These are phyloP conservation scores for Rhamphomyia laevipes DNA, from an alignment of 2,888 invertebrate genomes.

Conservation along the genomic window DNA sequence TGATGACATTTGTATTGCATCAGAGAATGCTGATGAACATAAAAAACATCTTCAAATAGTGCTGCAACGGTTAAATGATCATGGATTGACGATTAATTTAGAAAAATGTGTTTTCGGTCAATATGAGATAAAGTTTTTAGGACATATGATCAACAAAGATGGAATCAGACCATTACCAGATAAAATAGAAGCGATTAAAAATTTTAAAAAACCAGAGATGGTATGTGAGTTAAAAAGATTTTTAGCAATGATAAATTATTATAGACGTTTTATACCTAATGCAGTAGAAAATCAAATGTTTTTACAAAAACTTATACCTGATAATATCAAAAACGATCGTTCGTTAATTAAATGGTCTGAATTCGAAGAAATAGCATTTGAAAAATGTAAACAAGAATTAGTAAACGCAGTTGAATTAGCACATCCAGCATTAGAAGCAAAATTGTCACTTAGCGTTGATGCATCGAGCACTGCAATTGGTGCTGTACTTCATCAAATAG, in stretches of 20 bases:
- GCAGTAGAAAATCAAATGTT: slow-evolving; percentile 7
- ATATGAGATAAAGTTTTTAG: slow-evolving; percentile 11
- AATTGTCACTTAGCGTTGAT: slow-evolving; percentile 13
- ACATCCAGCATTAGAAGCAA: slow-evolving; percentile 22
- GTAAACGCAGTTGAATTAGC: slow-evolving; percentile 17
- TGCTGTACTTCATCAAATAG: slow-evolving; percentile 27
- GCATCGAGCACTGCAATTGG: slow-evolving; percentile 30
- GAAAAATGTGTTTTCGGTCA: slow-evolving; percentile 13
- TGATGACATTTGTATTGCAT: slow-evolving; percentile 22
- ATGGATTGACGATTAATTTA: slow-evolving; percentile 17
- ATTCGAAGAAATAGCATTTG: neutral
- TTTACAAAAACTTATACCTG: slow-evolving; percentile 6
- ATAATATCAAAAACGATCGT: slow-evolving; percentile 9
- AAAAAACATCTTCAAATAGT: slow-evolving; percentile 13
- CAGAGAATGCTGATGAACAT: slow-evolving; percentile 15
- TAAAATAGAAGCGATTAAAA: slow-evolving; percentile 10
- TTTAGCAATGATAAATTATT: slow-evolving; percentile 14
- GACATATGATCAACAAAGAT: slow-evolving; percentile 8
- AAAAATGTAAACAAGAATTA: neutral
- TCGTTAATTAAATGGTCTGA: neutral
- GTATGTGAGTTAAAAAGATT: slow-evolving; percentile 14
- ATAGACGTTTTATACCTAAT: slow-evolving; percentile 1
- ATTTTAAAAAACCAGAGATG: slow-evolving; percentile 11
- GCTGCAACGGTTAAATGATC: slow-evolving; percentile 16
- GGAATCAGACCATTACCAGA: slow-evolving; percentile 3